Conservation (phyloP, 2,797 vertebrate species). For the Lepidocolaptes lacrymiger region DNA sequence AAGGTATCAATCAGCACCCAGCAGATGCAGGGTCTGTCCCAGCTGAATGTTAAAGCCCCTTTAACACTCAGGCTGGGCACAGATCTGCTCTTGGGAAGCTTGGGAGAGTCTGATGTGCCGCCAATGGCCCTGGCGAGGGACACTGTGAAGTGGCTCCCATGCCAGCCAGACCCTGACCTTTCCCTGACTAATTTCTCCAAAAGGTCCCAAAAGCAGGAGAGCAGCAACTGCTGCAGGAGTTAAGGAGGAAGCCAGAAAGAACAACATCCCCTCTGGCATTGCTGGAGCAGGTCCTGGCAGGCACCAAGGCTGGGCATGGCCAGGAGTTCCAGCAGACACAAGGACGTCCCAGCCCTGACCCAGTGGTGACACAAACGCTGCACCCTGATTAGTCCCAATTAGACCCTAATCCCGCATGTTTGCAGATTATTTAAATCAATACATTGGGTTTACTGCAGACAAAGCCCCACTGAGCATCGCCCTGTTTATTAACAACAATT, state of each 20-base stretch:
- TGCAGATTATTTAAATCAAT: conserved; percentile 14
- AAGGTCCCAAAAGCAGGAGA: neutral
- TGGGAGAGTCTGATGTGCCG: neutral
- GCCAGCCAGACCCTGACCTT: conserved; percentile 2
- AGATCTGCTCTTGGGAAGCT: accelerated
- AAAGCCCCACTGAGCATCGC: neutral
- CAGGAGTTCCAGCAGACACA: accelerated
- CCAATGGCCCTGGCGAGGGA: accelerated
- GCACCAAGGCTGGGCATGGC: accelerated
- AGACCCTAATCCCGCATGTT: neutral
- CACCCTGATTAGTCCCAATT: neutral
- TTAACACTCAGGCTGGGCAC: neutral
- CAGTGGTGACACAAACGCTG: accelerated
- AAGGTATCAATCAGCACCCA: accelerated
- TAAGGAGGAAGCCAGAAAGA: neutral
- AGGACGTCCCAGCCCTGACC: accelerated
- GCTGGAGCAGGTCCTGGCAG: neutral
- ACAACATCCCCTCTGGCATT: neutral
- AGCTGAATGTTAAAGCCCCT: neutral
- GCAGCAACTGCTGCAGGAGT: neutral
- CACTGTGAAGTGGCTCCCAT: accelerated
- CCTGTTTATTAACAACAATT: neutral
- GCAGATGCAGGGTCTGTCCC: neutral
- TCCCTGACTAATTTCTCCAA: neutral
- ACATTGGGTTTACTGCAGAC: neutral